Evolutionary conservation across 2,888 invertebrate genomes (phyloP), one percentile per base, ranked within the genome.

Genomic region (Campopleginae sp.): DNA sequence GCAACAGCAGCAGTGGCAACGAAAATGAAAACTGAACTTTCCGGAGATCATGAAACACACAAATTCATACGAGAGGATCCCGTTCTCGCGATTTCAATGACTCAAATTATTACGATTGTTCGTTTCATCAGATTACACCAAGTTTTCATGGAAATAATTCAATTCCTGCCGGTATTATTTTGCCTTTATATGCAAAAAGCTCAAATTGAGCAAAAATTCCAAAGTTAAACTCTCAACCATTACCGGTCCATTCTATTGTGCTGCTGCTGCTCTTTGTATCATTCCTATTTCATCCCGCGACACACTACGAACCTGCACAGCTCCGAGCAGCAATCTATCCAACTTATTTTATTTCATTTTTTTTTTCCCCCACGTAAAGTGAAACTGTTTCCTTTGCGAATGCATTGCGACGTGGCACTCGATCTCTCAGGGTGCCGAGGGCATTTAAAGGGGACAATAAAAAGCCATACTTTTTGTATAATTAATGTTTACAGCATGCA

Each of bases 311-410:
- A 46, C 8, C n/a, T n/a, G n/a, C n/a, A n/a, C 17, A 38, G 27
- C 44, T 14, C 6, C 17, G 46, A 14, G 27, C 1, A 14, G 27
- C 1, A 1, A 7, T 19, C 19, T 12, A 31, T 33, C 10, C 17
- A 42, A 10, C 27, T 17, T 17, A n/a, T 27, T 71, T 33, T 51
- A 31, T 48, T 72, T 51, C 14, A 31, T 17, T n/a, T n/a, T 75
- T 65, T 80, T 12, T 46, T n/a, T n/a, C n/a, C n/a, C n/a, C 48
- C 65, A 17, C 23, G 74, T 42, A 58, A 42, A n/a, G 46, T 42
- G n/a, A 42, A 72, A 72, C 44, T 61, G 48, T 68, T 70, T 75
- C 68, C 74, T 80, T 76, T 76, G 54, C 80, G 84, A 80, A 72
- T 79, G 65, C 46, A 61, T 27, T 48, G 19, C 38, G 12, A 54